A percentile compares a stretch with the other conserved stretches of the same genome.
These are phyloP conservation scores for Pterostichus niger DNA, from an alignment of 2,888 invertebrate species.

Conservation along the genomic window DNA sequence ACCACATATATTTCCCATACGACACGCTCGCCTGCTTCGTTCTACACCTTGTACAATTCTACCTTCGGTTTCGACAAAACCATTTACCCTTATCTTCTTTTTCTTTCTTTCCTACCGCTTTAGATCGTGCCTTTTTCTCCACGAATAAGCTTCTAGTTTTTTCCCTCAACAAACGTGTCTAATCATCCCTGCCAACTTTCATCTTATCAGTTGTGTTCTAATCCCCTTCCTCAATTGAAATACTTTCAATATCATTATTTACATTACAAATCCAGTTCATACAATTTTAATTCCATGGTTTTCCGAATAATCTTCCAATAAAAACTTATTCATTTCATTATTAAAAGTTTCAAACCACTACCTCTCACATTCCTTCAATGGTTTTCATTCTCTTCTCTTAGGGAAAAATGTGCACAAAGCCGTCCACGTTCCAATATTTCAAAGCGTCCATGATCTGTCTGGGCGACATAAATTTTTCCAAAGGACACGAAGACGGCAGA, in stretches of 20 bases:
- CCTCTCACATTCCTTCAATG: too few relatives aligned
- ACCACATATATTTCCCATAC: not conserved
- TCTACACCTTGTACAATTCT: not conserved
- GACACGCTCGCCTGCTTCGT: not conserved
- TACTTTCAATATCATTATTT: constrained; percentile 27
- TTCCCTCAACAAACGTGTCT: constrained; percentile 29
- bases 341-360: constrained; percentile 35
- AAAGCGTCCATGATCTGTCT: constrained; percentile 3
- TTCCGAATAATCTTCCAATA: constrained; percentile 1
- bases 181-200: constrained; percentile 12
- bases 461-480: not conserved
- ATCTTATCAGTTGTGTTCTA: constrained; percentile 16
- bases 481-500: constrained; percentile 2
- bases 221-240: constrained; percentile 37
- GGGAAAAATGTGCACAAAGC: not conserved
- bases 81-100: constrained; percentile 25
- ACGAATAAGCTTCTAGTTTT: constrained; percentile 20
- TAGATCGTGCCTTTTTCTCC: constrained; percentile 29
- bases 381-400: not conserved
- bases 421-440: not conserved
- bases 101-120: constrained; percentile 7
- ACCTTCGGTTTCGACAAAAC: constrained; percentile 8
- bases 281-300: not conserved
- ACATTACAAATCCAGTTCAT: constrained; percentile 13
- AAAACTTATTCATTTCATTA: constrained; percentile 29